Evolutionary conservation across 2,113 vertebrate species (phyloP).

Genomic region (Boleophthalmus pectinirostris): DNA sequence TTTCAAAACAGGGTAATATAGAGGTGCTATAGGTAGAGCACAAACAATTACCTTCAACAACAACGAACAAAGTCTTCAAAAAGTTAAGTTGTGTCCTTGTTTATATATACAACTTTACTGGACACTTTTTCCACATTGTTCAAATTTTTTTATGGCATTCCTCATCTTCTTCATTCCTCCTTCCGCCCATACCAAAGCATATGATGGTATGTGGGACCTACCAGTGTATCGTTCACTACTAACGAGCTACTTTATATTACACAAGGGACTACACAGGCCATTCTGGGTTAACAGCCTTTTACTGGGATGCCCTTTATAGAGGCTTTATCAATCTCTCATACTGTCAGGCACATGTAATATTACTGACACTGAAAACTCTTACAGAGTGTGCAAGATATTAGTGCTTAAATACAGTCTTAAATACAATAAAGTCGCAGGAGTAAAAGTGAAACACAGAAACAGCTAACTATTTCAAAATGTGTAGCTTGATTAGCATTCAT

Average conservation of each 20-base stretch:
- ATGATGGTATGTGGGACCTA: constrained; percentile 53
- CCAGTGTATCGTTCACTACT: constrained; percentile 75
- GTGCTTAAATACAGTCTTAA: constrained; percentile 28
- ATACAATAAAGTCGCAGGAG: constrained; percentile 24
- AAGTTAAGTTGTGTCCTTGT: background rate
- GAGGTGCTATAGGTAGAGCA: background rate
- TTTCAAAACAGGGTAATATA: constrained; percentile 6
- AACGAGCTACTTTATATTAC: constrained; percentile 75
- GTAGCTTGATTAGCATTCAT: background rate
- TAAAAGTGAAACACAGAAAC: constrained; percentile 21
- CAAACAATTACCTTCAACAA: constrained; percentile 27
- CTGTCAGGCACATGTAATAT: constrained; percentile 54
- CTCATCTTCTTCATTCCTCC: constrained; percentile 35
- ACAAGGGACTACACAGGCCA: constrained; percentile 67
- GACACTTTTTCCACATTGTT: constrained; percentile 13
- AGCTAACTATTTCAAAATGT: background rate
- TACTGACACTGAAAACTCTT: constrained; percentile 47
- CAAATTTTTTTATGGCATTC: constrained; percentile 46
- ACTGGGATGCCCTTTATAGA: constrained; percentile 73
- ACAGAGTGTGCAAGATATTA: constrained; percentile 37
- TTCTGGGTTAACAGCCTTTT: constrained; percentile 76
- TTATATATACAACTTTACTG: background rate
- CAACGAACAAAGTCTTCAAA: background rate
- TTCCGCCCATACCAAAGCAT: constrained; percentile 39
- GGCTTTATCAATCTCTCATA: constrained; percentile 74